Evolutionary conservation across 2,113 vertebrate species (phyloP), one percentile per base, ranked within the genome.

Genomic region (Caranx ignobilis): DNA sequence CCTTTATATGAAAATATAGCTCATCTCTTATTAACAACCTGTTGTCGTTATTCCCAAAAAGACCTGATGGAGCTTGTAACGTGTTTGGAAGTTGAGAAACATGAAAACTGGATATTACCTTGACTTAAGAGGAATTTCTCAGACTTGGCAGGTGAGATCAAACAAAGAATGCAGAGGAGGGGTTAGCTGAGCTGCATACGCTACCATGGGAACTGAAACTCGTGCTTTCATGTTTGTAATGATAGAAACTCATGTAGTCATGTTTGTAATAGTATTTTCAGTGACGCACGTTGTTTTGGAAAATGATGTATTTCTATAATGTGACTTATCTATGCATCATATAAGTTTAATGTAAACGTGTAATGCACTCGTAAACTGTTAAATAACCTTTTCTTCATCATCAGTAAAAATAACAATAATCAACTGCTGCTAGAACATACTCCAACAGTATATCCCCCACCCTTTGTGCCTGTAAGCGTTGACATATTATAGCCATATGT

Each of bases 401-500:
- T 50, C 39, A 59, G 11, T 43, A 35, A 32, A 15, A 32, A 73
- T 41, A 77, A 77, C 70, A 72, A 26, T 26, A 59, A 62, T 83
- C 82, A 85, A 82, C 77, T 82, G 76, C 50, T 52, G 80, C 48
- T 45, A n/a, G 11, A 15, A 59, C 81, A 83, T 67, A 67, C 76
- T 78, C 6, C n/a, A 80, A 81, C 74, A 64, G 71, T 80, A 76
- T 63, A 90, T 88, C 91, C 94, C 87, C 68, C 56, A 62, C 32
- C 16, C 81, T 56, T 81, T 80, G 77, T 71, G 67, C 79, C 71
- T 72, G 68, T 86, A 69, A 86, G 71, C 78, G 68, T 81, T 66
- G 69, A 76, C 86, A 91, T 86, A 89, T 86, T 84, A 87, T 43
- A 37, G 60, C 90, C 91, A 91, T 79, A 88, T 93, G 93, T 88